Evolutionary conservation across 2,113 vertebrate species (phyloP), one percentile per base, ranked within the genome.

Genomic region (Engraulis encrasicolus): DNA sequence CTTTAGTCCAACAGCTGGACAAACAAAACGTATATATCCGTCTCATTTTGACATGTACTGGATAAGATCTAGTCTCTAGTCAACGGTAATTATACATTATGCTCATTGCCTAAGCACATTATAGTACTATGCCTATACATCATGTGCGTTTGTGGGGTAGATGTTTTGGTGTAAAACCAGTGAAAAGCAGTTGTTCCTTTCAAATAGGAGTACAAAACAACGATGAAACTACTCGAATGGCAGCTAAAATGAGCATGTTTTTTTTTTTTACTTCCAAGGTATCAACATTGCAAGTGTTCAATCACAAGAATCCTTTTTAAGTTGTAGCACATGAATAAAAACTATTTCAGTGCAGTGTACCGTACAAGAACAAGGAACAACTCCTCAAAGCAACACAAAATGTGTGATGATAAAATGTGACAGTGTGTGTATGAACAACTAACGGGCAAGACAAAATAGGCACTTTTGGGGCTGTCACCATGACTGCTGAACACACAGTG

Each of bases 1-100:
- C 34, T 48, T n/a, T 31, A 19, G 50, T 78, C 78, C 79, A 83
- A 50, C 40, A 52, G 77, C 78, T 50, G 38, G 34, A 54, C n/a
- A 83, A 78, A 81, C 11, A 40, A n/a, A 31, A 48, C 78, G 14
- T 78, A 82, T 58, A 34, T 74, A 74, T 6, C 11, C 4, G 31
- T 34, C 2, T 34, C 9, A 15, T 27, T 74, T n/a, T 79, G 27
- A 14, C 54, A 49, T 34, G 38, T 34, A 52, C 52, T 36, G 20
- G 0, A 12, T 12, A 74, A 2, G 0, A 15, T 1, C 27, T 34
- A 27, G 4, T 66, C 27, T 11, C 9, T 5, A 31, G 58, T 66
- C 31, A n/a, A n/a, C n/a, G n/a, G n/a, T n/a, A n/a, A n/a, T n/a
- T n/a, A n/a, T n/a, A n/a, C n/a, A 14, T 31, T 1, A 66, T 31